Conservation (phyloP, 2,888 invertebrate genomes). For the Acanthosepion esculentum region DNA sequence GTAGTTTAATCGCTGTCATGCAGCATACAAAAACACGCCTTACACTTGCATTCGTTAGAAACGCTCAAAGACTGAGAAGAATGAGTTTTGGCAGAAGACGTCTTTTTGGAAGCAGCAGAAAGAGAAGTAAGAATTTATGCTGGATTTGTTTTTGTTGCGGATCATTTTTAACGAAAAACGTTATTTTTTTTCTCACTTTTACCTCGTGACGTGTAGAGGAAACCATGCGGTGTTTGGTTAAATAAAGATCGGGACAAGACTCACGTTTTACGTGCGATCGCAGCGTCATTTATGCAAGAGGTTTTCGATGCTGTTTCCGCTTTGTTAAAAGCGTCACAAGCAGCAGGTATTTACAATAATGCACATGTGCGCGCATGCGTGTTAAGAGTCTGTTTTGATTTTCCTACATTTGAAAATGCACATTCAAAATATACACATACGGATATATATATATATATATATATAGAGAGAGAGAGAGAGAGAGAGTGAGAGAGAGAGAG, state of each 20-base stretch:
- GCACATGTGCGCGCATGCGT: not conserved
- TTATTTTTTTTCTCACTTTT: not conserved
- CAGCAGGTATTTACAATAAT: not conserved
- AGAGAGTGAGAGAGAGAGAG: too few species aligned
- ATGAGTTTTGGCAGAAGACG: too few species aligned
- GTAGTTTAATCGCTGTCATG: too few species aligned
- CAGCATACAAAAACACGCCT: too few species aligned
- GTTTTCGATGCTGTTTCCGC: not conserved
- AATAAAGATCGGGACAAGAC: not conserved
- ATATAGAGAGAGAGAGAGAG: not conserved
- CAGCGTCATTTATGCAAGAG: not conserved
- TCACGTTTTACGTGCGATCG: not conserved
- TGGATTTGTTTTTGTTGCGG: not conserved
- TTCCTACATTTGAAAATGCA: not conserved
- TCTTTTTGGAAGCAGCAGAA: not conserved
- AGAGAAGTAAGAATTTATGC: not conserved
- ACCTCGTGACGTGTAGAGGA: not conserved
- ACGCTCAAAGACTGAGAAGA: too few species aligned
- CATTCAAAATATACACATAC: not conserved
- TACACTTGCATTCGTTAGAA: too few species aligned
- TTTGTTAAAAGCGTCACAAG: slow-evolving; percentile 33
- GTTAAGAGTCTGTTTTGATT: not conserved
- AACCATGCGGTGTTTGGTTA: not conserved
- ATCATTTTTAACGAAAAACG: not conserved
- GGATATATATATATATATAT: slow-evolving; percentile 18